A percentile compares a stretch with the other conserved stretches of the same genome.
phyloP scores from a whole-genome alignment of 2,797 vertebrate genomes.

The Xerus rutilus region DNA sequence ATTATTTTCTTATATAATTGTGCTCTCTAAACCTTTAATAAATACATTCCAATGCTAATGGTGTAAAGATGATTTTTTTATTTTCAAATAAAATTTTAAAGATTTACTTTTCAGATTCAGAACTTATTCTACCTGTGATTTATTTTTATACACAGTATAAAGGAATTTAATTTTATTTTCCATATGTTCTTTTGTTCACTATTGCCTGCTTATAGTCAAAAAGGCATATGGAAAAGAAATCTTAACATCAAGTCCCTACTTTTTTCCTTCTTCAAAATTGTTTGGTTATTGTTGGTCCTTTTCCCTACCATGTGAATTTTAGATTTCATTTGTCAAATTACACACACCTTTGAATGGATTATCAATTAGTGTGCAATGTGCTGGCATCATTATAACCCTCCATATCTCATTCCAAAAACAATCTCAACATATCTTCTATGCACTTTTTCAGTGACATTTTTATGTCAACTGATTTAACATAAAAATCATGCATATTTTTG shows the following conservation, averaged over 20 bases:
- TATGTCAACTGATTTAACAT: background rate
- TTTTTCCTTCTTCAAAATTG: background rate
- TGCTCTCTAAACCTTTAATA: background rate
- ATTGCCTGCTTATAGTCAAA: background rate
- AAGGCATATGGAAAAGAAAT: background rate
- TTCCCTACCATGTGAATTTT: background rate
- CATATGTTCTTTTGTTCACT: background rate
- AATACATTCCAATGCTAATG: background rate
- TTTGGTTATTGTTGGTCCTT: background rate
- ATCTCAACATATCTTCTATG: background rate
- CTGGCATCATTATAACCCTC: background rate
- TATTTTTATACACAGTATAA: background rate
- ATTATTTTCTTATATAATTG: background rate
- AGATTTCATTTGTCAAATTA: background rate
- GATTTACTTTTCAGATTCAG: background rate
- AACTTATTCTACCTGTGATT: slow-evolving; percentile 13
- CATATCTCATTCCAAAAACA: background rate
- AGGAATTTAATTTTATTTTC: slow-evolving; percentile 16
- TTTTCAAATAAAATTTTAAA: slow-evolving; percentile 50
- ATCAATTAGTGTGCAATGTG: background rate
- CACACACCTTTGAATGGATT: background rate
- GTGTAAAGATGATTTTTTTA: background rate
- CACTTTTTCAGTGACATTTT: background rate
- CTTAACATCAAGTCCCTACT: background rate
- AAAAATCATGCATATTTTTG: background rate